Evolutionary conservation across 2,113 vertebrate genomes (phyloP), one percentile per base, ranked within the genome.

Genomic region (Epinephelus cyanopodus): DNA sequence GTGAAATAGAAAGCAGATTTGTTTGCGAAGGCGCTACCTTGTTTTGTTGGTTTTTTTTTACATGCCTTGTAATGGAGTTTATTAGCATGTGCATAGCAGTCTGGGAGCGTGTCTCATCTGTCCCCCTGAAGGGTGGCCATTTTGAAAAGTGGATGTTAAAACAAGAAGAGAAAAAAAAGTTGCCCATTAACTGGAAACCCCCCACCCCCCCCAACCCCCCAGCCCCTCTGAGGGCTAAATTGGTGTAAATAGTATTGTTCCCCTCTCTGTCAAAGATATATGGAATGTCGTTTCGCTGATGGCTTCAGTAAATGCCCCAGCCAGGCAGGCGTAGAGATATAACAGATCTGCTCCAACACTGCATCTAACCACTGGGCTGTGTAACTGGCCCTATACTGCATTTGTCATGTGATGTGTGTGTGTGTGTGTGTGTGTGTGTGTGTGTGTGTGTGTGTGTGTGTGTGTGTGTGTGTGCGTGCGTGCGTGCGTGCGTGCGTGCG

Each of bases 161-260:
- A 90, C 52, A 80, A 81, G 56, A 78, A 37, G 48, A 62, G 58
- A 19, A 13, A 60, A 53, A 79, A 45, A 82, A 39, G 70, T 83
- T 64, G 19, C 47, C 82, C 77, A 91, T 93, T 87, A 83, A 84
- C 86, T 85, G 63, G 62, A 92, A 91, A 82, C 52, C n/a, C 65
- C 60, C 19, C 29, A n/a, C n/a, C 25, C 58, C 25, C 58, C 29
- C 25, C 47, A 37, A 5, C 5, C 33, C 33, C 33, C 5, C 33
- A 37, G 17, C 53, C 25, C 37, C 74, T 74, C 70, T 57, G 69
- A 14, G 42, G 57, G 79, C 80, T 92, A 92, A 91, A 93, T 90
- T 89, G 83, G 90, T 91, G 90, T 90, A 90, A 91, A 94, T 88
- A 89, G 78, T 86, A 90, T 93, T 94, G 90, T 92, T 93, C 81